Evolutionary conservation across 2,888 invertebrate genomes (phyloP).

Genomic region (Alloplasta piceator): DNA sequence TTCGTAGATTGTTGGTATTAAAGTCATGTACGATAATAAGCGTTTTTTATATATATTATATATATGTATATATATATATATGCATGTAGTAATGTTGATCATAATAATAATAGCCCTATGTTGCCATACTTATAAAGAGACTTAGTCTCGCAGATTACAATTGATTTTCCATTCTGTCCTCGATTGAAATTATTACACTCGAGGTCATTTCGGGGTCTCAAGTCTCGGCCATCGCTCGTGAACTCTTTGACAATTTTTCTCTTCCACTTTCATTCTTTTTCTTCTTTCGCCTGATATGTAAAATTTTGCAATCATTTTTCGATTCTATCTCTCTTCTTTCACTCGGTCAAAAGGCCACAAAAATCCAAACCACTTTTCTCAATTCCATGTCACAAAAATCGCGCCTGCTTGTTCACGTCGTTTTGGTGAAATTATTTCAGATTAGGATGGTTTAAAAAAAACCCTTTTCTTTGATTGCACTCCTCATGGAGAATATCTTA

Average conservation of each 20-base stretch:
- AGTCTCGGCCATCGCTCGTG: not conserved
- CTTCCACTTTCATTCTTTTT: not conserved
- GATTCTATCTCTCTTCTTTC: conserved; percentile 1
- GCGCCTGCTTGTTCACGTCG: not conserved
- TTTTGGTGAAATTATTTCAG: not conserved
- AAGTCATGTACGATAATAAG: conserved; percentile 46
- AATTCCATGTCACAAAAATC: not conserved
- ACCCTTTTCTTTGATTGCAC: conserved; percentile 6
- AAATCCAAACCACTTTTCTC: conserved; percentile 12
- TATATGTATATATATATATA: conserved; percentile 15
- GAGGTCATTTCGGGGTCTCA: not conserved
- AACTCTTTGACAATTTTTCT: not conserved
- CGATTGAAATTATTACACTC: conserved; percentile 14
- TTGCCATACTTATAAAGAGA: conserved; percentile 22
- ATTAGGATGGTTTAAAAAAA: not conserved
- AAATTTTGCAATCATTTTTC: conserved; percentile 35
- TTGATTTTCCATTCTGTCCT: conserved; percentile 27
- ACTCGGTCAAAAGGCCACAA: conserved; percentile 27
- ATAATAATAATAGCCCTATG: conserved; percentile 25
- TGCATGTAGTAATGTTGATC: conserved; percentile 11
- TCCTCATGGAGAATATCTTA: not conserved
- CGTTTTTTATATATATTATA: conserved; percentile 37
- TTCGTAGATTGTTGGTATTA: conserved; percentile 33
- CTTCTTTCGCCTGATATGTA: conserved; percentile 52
- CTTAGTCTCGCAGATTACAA: conserved; percentile 5